A percentile compares a stretch with the other conserved stretches of the same genome.
Conservation (phyloP, 2,113 vertebrate species). For the Clinocottus analis region DNA sequence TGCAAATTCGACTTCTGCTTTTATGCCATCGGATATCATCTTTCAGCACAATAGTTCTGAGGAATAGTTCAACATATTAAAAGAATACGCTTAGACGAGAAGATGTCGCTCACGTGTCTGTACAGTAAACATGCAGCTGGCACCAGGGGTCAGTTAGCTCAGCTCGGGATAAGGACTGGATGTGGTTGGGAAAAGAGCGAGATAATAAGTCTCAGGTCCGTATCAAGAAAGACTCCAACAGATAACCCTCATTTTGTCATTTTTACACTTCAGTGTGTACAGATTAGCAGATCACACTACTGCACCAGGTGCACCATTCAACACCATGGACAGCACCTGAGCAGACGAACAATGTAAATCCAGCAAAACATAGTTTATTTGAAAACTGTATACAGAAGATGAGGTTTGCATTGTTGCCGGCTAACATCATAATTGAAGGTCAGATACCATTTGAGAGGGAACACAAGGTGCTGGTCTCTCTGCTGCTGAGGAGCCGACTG, state of each 20-base stretch:
- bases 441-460: too few relatives aligned
- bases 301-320: too few relatives aligned
- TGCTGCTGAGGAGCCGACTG: too few relatives aligned
- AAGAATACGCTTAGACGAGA: not conserved
- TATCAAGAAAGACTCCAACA: not conserved
- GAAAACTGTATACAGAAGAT: too few relatives aligned
- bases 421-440: too few relatives aligned
- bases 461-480: too few relatives aligned
- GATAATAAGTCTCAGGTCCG: not conserved
- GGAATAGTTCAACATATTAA: not conserved
- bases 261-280: not conserved
- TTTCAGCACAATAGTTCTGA: not conserved
- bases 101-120: not conserved
- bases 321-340: too few relatives aligned
- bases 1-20: not conserved
- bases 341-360: too few relatives aligned
- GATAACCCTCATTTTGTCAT: not conserved
- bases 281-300: not conserved
- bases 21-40: not conserved
- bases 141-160: not conserved
- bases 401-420: too few relatives aligned
- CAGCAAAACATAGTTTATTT: too few relatives aligned
- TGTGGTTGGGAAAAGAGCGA: not conserved
- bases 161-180: not conserved
- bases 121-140: not conserved